phyloP scores from a whole-genome alignment of 2,888 invertebrate genomes.

The Rhagium mordax region DNA sequence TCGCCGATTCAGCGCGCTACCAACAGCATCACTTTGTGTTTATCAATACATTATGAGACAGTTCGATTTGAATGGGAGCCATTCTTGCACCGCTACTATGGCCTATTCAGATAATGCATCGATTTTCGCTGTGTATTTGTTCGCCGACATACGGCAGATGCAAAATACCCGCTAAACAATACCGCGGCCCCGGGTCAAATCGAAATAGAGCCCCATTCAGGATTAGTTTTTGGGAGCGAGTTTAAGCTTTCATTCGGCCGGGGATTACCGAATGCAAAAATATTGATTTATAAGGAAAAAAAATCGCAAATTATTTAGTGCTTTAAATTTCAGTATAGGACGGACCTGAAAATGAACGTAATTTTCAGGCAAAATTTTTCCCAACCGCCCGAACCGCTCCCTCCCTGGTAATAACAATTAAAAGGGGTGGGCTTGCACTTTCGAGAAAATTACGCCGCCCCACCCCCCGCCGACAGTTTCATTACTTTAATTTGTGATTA shows the following conservation, averaged over 20 bases:
- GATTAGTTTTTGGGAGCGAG: neutral
- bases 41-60: slow-evolving; percentile 41
- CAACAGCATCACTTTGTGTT: slow-evolving; percentile 33
- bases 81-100: slow-evolving; percentile 39
- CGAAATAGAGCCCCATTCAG: slow-evolving; percentile 18
- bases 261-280: neutral
- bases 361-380: too few species aligned
- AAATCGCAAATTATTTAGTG: too few species aligned
- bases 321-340: too few species aligned
- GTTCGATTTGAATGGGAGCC: slow-evolving; percentile 35
- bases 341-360: too few species aligned
- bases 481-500: slow-evolving; percentile 51
- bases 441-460: slow-evolving; percentile 9
- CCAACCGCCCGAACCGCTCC: neutral
- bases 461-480: slow-evolving; percentile 35
- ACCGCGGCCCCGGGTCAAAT: slow-evolving; percentile 36
- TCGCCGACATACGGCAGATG: slow-evolving; percentile 45
- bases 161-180: slow-evolving; percentile 42
- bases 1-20: slow-evolving; percentile 27
- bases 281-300: too few species aligned
- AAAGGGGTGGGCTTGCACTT: slow-evolving; percentile 5
- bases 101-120: slow-evolving; percentile 41
- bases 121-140: slow-evolving; percentile 44
- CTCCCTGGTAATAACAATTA: slow-evolving; percentile 9
- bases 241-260: neutral